A percentile compares a stretch with the other conserved stretches of the same genome.
These are phyloP conservation scores for Cyrtodaria siliqua DNA, from an alignment of 2,888 invertebrate genomes.

Conservation along the genomic window DNA sequence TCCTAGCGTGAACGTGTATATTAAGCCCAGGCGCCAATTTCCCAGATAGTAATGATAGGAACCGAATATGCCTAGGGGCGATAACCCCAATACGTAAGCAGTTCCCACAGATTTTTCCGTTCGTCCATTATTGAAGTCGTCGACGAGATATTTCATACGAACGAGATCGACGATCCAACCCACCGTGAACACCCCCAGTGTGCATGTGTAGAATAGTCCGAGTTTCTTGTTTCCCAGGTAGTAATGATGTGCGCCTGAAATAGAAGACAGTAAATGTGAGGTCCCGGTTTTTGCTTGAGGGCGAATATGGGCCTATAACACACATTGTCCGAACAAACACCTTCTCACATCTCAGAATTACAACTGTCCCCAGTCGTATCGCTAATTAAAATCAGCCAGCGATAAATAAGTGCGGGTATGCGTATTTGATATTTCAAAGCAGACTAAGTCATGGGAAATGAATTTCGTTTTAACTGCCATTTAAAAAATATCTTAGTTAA, in stretches of 20 bases:
- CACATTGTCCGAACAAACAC: too few relatives aligned
- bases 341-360: too few relatives aligned
- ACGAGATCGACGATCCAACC: slow-evolving; percentile 69
- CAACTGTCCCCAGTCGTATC: too few relatives aligned
- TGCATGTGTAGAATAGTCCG: slow-evolving; percentile 66
- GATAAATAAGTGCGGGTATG: too few relatives aligned
- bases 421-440: too few relatives aligned
- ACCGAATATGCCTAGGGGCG: slow-evolving; percentile 60
- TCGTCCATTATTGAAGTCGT: slow-evolving; percentile 45
- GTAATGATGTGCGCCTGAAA: slow-evolving; percentile 65
- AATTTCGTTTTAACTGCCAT: too few relatives aligned
- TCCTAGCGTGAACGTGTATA: slow-evolving; percentile 62
- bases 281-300: too few relatives aligned
- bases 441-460: too few relatives aligned
- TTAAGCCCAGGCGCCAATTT: slow-evolving; percentile 44
- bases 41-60: slow-evolving; percentile 63
- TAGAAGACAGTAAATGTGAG: too few relatives aligned
- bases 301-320: too few relatives aligned
- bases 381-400: too few relatives aligned
- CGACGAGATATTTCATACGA: slow-evolving; percentile 62
- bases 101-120: slow-evolving; percentile 54
- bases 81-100: slow-evolving; percentile 56
- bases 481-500: too few relatives aligned
- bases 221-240: slow-evolving; percentile 66
- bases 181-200: slow-evolving; percentile 63